Evolutionary conservation across 2,888 invertebrate genomes (phyloP).

Genomic region (Archips crataeganus): DNA sequence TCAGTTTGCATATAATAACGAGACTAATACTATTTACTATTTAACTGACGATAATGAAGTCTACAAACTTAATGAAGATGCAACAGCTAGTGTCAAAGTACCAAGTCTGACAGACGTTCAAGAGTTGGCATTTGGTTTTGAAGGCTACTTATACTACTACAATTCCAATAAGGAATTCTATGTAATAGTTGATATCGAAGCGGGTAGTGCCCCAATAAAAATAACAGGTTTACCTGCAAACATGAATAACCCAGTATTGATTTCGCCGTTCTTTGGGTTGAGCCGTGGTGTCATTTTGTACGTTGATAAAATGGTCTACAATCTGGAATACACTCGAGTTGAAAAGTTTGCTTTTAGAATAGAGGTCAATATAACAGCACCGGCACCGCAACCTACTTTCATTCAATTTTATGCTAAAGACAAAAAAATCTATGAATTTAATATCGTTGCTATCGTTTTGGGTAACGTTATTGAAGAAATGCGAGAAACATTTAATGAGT

Average conservation of each 20-base stretch:
- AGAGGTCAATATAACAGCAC: constrained; percentile 1
- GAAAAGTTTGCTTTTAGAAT: not conserved
- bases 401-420: constrained; percentile 22
- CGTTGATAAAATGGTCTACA: constrained; percentile 1
- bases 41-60: constrained; percentile 28
- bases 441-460: not conserved
- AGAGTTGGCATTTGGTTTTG: constrained; percentile 19
- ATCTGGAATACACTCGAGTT: not conserved
- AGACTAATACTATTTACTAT: constrained; percentile 28
- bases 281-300: constrained; percentile 5
- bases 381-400: constrained; percentile 22
- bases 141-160: constrained; percentile 21
- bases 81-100: constrained; percentile 9
- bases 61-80: constrained; percentile 19
- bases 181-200: not conserved
- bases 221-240: constrained; percentile 20
- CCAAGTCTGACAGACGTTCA: constrained; percentile 6
- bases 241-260: not conserved
- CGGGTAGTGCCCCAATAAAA: not conserved
- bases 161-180: constrained; percentile 23
- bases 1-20: constrained; percentile 20
- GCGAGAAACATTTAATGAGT: too few relatives aligned
- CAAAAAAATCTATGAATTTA: constrained; percentile 26
- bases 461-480: too few relatives aligned
- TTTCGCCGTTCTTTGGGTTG: constrained; percentile 1